Evolutionary conservation across 2,113 vertebrate species (phyloP).

Genomic region (Callipepla californica): DNA sequence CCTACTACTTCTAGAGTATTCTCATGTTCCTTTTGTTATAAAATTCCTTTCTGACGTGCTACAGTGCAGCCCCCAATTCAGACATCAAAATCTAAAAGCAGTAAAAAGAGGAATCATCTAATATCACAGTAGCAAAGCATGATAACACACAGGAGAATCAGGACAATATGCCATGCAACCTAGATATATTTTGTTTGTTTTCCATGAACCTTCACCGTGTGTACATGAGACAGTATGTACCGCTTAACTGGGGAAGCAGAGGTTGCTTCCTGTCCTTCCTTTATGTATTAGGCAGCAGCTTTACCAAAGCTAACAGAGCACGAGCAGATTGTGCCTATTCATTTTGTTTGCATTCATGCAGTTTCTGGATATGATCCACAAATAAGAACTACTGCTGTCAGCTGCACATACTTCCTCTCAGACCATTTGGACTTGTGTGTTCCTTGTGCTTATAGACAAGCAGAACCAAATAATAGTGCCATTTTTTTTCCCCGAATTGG

Average conservation of each 20-base stretch:
- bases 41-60: neutral
- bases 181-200: neutral
- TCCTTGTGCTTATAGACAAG: neutral
- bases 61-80: neutral
- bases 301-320: neutral
- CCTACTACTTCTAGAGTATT: neutral
- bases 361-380: neutral
- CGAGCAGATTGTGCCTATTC: accelerated
- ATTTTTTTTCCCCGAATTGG: neutral
- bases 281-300: neutral
- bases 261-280: neutral
- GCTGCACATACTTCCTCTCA: neutral
- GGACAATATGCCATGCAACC: neutral
- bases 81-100: neutral
- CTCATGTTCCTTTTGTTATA: neutral
- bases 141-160: neutral
- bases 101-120: neutral
- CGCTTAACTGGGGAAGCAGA: neutral
- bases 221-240: neutral
- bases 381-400: neutral
- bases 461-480: neutral
- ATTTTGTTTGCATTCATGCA: neutral
- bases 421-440: neutral
- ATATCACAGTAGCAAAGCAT: neutral
- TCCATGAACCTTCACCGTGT: neutral